Conservation (phyloP, 2,113 vertebrate species). For the Callopanchax toddi region DNA sequence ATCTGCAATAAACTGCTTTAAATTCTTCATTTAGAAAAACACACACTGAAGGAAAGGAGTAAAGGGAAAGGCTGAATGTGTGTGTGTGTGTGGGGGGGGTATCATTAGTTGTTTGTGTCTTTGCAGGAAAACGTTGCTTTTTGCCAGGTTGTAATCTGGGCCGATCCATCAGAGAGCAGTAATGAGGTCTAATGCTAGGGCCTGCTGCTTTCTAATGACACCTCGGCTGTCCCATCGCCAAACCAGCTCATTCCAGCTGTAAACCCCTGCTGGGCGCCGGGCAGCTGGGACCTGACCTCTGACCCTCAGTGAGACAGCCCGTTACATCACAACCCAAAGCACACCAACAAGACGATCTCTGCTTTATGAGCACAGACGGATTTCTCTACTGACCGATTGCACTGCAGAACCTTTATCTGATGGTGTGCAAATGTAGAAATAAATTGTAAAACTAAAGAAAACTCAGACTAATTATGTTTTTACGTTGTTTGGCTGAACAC, state of each 20-base stretch:
- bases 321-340: constrained; percentile 51
- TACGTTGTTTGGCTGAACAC: too few relatives aligned
- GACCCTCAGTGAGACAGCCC: constrained; percentile 59
- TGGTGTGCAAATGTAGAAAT: too few relatives aligned
- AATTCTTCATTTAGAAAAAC: constrained; percentile 24
- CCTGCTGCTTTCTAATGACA: constrained; percentile 73
- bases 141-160: constrained; percentile 73
- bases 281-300: constrained; percentile 67
- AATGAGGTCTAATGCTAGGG: constrained; percentile 80
- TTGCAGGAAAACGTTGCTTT: constrained; percentile 39
- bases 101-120: constrained; percentile 53
- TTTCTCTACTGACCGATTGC: background rate
- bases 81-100: background rate
- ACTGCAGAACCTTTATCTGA: background rate
- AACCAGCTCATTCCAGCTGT: constrained; percentile 38
- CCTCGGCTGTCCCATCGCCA: constrained; percentile 54
- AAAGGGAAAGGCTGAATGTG: background rate
- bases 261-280: constrained; percentile 45
- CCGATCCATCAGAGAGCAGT: constrained; percentile 73
- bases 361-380: constrained; percentile 4
- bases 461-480: too few relatives aligned
- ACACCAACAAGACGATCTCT: constrained; percentile 11
- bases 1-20: constrained; percentile 31
- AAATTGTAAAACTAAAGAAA: too few relatives aligned
- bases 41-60: constrained; percentile 1